Base-by-base conservation (phyloP, 2,888 invertebrate genomes). In the Caenorhabditis sp. region DNA sequence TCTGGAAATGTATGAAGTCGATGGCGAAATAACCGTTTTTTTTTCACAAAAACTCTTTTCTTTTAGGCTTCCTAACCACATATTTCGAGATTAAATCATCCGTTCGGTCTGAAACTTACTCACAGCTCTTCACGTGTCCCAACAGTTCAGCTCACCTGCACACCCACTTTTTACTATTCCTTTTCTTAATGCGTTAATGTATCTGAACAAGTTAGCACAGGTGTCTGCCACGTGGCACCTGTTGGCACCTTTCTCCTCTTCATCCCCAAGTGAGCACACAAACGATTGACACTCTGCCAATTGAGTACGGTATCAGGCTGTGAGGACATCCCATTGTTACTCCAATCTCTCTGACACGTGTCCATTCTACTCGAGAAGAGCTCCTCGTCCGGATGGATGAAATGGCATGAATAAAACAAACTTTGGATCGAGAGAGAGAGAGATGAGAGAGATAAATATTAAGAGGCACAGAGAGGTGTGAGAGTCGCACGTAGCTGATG, bases 401-500 rank as follows among this genome's bases (percentile, higher is more conserved):
- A 11, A 30, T 53, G 62, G 30, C 63, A 65, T 65, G 63, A 65
- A 55, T 65, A 65, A 65, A 65, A 56, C 65, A 65, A 65, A 65
- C 55, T 56, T 50, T 50, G 35, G 37, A 43, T n/a, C 24, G 15
- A 48, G 15, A 32, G 30, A 66, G 41, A 46, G 43, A 26, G 45
- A 58, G 41, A 20, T 17, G 5, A 15, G 9, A 13, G 27, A 26
- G n/a, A n/a, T n/a, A n/a, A n/a, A n/a, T n/a, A n/a, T n/a, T n/a
- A n/a, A 24, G 11, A 26, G 52, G 45, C 30, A 45, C 24, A 41
- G 50, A 52, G 41, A 50, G 30, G 39, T 30, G 39, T 15, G n/a
- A n/a, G 41, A 63, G 68, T 68, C 68, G 52, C 68, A 68, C 68
- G 48, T 32, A 52, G 39, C 50, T 52, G 56, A 68, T 68, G 68